Base-by-base conservation (phyloP, 2,888 invertebrate genomes). In the Drosophila rellima region DNA sequence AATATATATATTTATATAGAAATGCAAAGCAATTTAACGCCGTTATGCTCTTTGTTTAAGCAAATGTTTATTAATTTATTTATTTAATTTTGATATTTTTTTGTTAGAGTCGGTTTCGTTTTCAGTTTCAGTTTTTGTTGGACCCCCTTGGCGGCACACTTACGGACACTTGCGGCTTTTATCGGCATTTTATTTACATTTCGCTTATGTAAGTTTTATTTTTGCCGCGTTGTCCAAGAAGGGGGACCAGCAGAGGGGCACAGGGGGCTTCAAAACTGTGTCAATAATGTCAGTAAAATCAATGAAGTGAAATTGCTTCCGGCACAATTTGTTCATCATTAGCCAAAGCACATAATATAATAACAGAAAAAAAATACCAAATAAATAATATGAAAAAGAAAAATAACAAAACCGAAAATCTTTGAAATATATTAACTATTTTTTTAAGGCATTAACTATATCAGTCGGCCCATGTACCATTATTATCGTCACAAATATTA, bases 251-350 rank as follows among this genome's bases (percentile, higher is more conserved):
- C 31, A 18, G 48, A 33, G 39, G n/a, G 47, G 50, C 50, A 47
- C 18, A 2, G 11, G 10, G 17, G 23, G 39, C 47, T 48, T 60
- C 62, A 80, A 82, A 88, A 86, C 80, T 68, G 78, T 83, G 83
- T 83, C 86, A 85, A 83, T 74, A 77, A 70, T 74, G 66, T 48
- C 66, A 70, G 70, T 76, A 55, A 85, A 79, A 70, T 82, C 80
- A 80, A 88, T 85, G 67, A 70, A 47, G 51, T 51, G 42, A 69
- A 75, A 69, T 72, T 72, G 86, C 83, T 82, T 88, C 83, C 88
- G 88, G 88, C 83, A 80, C 63, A 69, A 88, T 75, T 73, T 78
- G 80, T 63, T 68, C 80, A 82, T 85, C 82, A 88, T 85, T 73
- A 86, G 88, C 80, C 88, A 74, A 81, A 70, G 54, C 56, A 39